These are phyloP conservation scores for Podabrus alpinus DNA, from an alignment of 2,888 invertebrate species.

Conservation along the genomic window DNA sequence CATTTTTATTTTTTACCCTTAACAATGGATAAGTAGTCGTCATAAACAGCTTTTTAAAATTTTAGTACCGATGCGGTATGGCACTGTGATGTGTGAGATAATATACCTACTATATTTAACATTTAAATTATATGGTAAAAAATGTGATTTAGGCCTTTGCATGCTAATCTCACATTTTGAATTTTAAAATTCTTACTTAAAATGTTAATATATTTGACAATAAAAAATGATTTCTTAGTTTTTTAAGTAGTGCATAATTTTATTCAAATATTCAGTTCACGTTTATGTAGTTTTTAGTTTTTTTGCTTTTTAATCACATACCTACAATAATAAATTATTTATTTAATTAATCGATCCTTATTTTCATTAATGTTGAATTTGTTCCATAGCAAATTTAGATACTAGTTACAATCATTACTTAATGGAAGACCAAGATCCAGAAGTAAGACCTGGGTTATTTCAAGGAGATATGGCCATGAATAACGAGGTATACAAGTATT, in stretches of 20 bases:
- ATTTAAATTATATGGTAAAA: neutral
- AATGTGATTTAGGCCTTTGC: neutral
- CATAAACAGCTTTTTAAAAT: no score
- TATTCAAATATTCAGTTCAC: neutral
- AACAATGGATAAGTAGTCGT: no score
- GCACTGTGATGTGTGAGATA: neutral
- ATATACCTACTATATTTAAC: no score
- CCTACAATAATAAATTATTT: no score
- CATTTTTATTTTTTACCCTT: no score
- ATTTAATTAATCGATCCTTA: neutral
- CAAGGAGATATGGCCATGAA: slow-evolving; percentile 72
- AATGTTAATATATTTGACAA: neutral
- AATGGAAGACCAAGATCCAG: slow-evolving; percentile 60
- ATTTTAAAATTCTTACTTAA: neutral
- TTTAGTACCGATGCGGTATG: no score
- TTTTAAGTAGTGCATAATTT: neutral
- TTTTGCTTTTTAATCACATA: neutral
- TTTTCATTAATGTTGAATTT: neutral
- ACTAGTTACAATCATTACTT: slow-evolving; percentile 1
- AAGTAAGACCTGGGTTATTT: slow-evolving; percentile 67
- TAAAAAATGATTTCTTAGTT: neutral
- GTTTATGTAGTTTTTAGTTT: neutral
- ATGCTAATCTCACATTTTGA: neutral
- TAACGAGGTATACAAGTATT: slow-evolving; percentile 63
- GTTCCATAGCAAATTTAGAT: slow-evolving; percentile 15